These are phyloP conservation scores for Silvanus unidentatus DNA, from an alignment of 2,888 invertebrate genomes.

Conservation along the genomic window DNA sequence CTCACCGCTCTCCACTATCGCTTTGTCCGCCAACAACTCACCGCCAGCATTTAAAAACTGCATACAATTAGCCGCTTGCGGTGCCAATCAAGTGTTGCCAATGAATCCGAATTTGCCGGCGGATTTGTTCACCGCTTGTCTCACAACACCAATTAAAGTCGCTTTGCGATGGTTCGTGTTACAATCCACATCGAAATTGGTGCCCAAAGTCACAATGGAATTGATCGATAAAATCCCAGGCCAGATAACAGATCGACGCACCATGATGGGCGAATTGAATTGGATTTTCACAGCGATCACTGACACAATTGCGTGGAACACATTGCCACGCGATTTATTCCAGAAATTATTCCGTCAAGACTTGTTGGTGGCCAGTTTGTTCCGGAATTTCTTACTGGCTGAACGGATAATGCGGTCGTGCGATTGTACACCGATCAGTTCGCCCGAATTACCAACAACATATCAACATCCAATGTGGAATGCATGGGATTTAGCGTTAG, in stretches of 20 bases:
- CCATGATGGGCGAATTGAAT: slow-evolving; percentile 97
- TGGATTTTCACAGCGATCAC: slow-evolving; percentile 99
- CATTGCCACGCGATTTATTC: slow-evolving; percentile 86
- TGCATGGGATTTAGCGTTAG: slow-evolving; percentile 96
- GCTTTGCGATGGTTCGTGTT: slow-evolving; percentile 92
- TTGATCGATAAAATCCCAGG: slow-evolving; percentile 95
- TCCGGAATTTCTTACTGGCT: slow-evolving; percentile 93
- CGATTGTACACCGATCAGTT: slow-evolving; percentile 94
- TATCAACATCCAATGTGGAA: slow-evolving; percentile 90
- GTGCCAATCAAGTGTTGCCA: slow-evolving; percentile 87
- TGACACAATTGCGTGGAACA: slow-evolving; percentile 99
- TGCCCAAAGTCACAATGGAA: slow-evolving; percentile 76
- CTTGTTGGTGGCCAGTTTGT: slow-evolving; percentile 94
- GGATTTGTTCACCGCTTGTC: slow-evolving; percentile 94
- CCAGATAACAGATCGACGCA: slow-evolving; percentile 85
- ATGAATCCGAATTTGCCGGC: slow-evolving; percentile 98
- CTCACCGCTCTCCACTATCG: neutral
- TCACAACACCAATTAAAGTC: slow-evolving; percentile 97
- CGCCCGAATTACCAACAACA: slow-evolving; percentile 86
- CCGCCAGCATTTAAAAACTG: slow-evolving; percentile 75
- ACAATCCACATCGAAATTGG: slow-evolving; percentile 73
- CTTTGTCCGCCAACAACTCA: neutral
- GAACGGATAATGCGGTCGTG: slow-evolving; percentile 93
- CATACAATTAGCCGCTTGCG: slow-evolving; percentile 95
- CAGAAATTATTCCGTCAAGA: slow-evolving; percentile 97